Base-by-base conservation (phyloP, 2,113 vertebrate species). In the Dromaius novaehollandiae region DNA sequence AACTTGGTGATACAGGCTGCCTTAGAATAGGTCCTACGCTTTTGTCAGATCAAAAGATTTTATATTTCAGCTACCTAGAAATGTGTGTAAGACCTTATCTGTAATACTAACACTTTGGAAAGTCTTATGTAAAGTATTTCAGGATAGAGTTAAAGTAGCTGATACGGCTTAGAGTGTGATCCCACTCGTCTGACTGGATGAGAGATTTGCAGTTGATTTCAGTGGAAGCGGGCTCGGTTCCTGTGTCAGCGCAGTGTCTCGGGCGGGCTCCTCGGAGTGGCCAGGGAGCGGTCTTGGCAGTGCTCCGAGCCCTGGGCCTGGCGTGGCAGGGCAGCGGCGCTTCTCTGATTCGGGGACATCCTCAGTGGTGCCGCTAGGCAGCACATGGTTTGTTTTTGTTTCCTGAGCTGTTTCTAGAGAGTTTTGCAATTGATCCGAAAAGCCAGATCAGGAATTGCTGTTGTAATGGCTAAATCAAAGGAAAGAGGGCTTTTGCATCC, bases 21-120 rank as follows among this genome's bases (percentile, higher is more conserved):
- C 38, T 70, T 91, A 69, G 65, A 76, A 63, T 36, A 89, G 44
- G 81, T 66, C 69, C 86, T 90, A 68, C 0, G 0, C 51, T 84
- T n/a, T 69, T 96, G 78, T 93, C 61, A 89, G 66, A 77, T 73
- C 22, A 82, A 68, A 94, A 86, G 73, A n/a, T 90, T 82, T 88
- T 83, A 71, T 92, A 93, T 90, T 51, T 87, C 40, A 20, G 2
- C 75, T 82, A 13, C 71, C 70, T 91, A 65, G 75, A 78, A 90
- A 63, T 74, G 34, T 25, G 28, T 66, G 11, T 82, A 73, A 90
- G 84, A 82, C 5, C 5, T 90, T 88, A 82, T 80, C 44, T 74
- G 21, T 89, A 86, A 77, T 63, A 36, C 42, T 74, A 64, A 92
- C 30, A 51, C 42, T 81, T 95, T 55, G 50, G 44, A 46, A 93